These are phyloP conservation scores for Oophaga sylvatica DNA, from an alignment of 2,797 vertebrate species.

Conservation along the genomic window DNA sequence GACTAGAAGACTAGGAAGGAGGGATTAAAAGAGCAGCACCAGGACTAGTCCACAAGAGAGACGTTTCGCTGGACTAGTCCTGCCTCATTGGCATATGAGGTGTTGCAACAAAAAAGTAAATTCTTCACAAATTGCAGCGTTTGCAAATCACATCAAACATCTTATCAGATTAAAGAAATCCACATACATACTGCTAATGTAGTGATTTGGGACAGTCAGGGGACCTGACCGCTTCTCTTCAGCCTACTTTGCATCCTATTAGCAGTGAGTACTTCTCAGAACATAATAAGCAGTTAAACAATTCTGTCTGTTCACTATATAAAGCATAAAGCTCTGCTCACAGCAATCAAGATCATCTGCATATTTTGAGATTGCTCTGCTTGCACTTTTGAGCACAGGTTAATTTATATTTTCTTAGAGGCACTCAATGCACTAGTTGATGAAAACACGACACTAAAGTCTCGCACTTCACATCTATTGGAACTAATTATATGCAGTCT, in stretches of 20 bases:
- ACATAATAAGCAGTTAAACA: neutral
- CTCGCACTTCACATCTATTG: conserved; percentile 34
- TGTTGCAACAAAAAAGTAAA: too few species aligned
- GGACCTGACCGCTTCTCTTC: too few species aligned
- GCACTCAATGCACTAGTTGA: conserved; percentile 7
- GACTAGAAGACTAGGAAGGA: too few species aligned
- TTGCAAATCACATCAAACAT: too few species aligned
- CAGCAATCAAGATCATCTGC: neutral
- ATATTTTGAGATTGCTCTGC: neutral
- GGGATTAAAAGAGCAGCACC: too few species aligned
- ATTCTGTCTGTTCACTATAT: neutral
- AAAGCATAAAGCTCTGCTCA: neutral
- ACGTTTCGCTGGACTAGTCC: too few species aligned
- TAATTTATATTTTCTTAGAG: conserved; percentile 41
- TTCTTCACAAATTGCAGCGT: too few species aligned
- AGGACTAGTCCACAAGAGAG: too few species aligned
- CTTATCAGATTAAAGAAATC: too few species aligned
- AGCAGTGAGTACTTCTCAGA: neutral
- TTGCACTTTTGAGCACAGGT: conserved; percentile 16
- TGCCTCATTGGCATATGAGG: too few species aligned
- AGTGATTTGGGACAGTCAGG: too few species aligned
- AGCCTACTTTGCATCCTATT: neutral
- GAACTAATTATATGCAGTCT: conserved; percentile 34
- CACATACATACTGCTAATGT: too few species aligned
- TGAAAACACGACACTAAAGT: conserved; percentile 40